phyloP scores from a whole-genome alignment of 2,888 invertebrate species.

The Tetragonula carbonaria region DNA sequence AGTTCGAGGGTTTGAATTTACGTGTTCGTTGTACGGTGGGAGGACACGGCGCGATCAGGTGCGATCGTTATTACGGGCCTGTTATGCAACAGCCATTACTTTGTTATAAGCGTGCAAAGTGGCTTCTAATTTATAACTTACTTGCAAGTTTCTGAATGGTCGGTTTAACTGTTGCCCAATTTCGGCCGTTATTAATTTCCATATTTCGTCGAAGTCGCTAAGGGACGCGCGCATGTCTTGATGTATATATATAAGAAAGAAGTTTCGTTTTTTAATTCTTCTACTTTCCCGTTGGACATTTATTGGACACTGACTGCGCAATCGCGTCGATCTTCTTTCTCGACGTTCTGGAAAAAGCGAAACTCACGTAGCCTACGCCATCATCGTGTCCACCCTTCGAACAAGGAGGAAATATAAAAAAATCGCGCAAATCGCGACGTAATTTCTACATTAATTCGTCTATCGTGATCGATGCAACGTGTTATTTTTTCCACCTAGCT shows the following conservation, averaged over 20 bases:
- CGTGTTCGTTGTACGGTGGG: neutral
- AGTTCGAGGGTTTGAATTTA: no score
- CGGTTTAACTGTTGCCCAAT: constrained; percentile 3
- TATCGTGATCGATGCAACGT: neutral
- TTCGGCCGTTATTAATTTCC: neutral
- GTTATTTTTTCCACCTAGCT: neutral
- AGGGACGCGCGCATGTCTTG: neutral
- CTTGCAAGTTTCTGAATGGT: neutral
- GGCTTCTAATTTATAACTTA: neutral
- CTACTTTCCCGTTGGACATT: no score
- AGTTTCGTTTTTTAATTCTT: no score
- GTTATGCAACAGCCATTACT: constrained; percentile 2
- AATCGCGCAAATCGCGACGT: neutral
- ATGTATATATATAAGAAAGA: no score
- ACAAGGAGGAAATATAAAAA: neutral
- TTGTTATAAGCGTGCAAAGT: neutral
- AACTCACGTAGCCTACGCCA: neutral
- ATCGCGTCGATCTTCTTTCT: no score
- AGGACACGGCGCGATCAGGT: neutral
- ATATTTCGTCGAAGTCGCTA: neutral
- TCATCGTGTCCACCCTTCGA: neutral
- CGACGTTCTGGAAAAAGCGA: no score
- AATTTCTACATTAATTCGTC: neutral
- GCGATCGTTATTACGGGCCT: neutral
- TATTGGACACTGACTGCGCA: no score